Evolutionary conservation across 2,797 vertebrate genomes (phyloP).

Genomic region (Oceanodroma leucorhoa): DNA sequence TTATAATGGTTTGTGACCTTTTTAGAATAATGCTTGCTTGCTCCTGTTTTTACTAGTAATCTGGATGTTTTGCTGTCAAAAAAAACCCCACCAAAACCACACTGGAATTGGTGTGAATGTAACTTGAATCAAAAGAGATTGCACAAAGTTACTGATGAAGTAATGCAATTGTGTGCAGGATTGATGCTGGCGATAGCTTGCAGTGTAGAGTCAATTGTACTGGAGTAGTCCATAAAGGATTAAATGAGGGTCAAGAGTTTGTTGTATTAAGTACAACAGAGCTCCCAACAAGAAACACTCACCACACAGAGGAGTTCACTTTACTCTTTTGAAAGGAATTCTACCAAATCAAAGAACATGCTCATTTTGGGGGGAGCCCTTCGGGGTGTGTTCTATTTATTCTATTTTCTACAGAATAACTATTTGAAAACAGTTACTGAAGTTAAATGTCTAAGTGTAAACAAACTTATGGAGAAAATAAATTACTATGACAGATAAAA

Average conservation of each 20-base stretch:
- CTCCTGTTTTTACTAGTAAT: neutral
- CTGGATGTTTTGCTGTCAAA: neutral
- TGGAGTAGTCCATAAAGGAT: neutral
- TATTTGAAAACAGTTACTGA: neutral
- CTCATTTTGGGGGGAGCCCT: neutral
- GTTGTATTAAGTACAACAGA: neutral
- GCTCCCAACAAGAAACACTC: neutral
- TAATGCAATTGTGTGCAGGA: neutral
- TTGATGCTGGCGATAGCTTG: neutral
- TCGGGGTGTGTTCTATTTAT: neutral
- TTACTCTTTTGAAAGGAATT: neutral
- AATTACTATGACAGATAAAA: neutral
- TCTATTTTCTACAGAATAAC: neutral
- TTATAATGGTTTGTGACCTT: neutral
- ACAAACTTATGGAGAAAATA: neutral
- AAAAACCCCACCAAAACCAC: neutral
- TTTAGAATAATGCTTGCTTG: neutral
- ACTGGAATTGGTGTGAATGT: neutral
- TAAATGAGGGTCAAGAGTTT: neutral
- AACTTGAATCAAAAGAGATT: neutral
- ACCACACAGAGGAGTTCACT: neutral
- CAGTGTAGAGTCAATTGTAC: neutral
- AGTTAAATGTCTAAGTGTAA: neutral
- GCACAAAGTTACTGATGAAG: neutral
- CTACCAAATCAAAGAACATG: neutral